Evolutionary conservation across 2,113 vertebrate genomes (phyloP), one percentile per base, ranked within the genome.

Genomic region (Canis aureus): DNA sequence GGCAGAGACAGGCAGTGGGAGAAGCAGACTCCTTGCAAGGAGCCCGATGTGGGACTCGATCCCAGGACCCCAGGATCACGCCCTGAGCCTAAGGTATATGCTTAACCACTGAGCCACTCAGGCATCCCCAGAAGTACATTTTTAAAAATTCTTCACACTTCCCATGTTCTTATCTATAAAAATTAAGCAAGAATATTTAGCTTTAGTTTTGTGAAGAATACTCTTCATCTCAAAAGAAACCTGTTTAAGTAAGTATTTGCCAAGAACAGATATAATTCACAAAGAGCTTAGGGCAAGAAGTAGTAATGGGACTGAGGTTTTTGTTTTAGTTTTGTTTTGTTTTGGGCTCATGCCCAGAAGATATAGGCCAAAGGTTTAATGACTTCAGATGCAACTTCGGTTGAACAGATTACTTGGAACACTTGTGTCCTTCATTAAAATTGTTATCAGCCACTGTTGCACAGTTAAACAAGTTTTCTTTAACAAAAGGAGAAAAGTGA

Each of bases 351-450:
- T 92, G 69, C 85, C 84, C 95, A 94, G 93, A 92, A 4, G 27
- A 35, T 73, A 62, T 25, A 83, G 55, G 25, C 78, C 95, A 94
- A 95, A 95, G 86, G 71, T 97, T 91, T 91, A 84, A 95, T 96
- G 85, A 83, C 80, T 96, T 94, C 22, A 8, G 84, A 71, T 60
- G 3, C 6, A 94, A 71, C 38, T 78, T 94, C 38, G 59, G 35
- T 89, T 83, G 32, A 62, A 59, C 16, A 90, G 57, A 62, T 86
- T 78, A 64, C 79, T 78, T 88, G 29, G 71, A 81, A 89, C 66
- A 53, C 23, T 62, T 9, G 10, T 13, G 11, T 85, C 66, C 66
- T 80, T 89, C 51, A 0, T 64, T 90, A 89, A 57, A 87, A 51
- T 51, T 60, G 82, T 84, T 83, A 23, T 27, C 43, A 35, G 4